These are phyloP conservation scores for Carduelis carduelis DNA, from an alignment of 2,797 vertebrate species.

Conservation along the genomic window DNA sequence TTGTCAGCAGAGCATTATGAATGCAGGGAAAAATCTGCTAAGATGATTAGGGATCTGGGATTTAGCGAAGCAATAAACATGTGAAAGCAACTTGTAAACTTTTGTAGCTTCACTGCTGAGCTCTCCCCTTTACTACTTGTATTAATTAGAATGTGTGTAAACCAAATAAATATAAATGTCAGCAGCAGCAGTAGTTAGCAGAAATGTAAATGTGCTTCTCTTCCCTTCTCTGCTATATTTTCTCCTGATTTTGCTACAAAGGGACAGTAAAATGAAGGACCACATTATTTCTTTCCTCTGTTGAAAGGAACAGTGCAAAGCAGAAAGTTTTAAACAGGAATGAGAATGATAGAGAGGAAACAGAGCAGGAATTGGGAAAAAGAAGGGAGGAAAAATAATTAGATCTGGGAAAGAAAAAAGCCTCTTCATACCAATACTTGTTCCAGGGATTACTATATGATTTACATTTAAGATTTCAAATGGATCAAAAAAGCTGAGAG, in stretches of 20 bases:
- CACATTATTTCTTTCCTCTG: background rate
- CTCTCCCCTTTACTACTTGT: background rate
- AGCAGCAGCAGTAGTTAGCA: background rate
- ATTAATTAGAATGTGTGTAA: slow-evolving; percentile 8
- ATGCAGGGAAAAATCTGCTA: background rate
- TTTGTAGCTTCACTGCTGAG: background rate
- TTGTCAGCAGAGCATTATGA: background rate
- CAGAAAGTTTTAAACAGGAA: background rate
- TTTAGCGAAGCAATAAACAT: slow-evolving; percentile 8
- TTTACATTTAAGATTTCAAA: background rate
- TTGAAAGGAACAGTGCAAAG: background rate
- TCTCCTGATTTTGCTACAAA: background rate
- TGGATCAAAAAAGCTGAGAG: background rate
- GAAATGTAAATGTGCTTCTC: background rate
- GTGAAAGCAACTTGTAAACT: slow-evolving; percentile 33
- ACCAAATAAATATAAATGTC: background rate
- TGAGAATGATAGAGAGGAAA: background rate
- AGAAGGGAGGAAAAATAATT: background rate
- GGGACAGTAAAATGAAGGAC: background rate
- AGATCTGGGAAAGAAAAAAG: background rate
- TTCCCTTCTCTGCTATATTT: background rate
- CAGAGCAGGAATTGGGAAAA: background rate
- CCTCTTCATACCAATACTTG: background rate
- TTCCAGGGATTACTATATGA: background rate
- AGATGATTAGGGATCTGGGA: background rate